Base-by-base conservation (phyloP, 92 coral and sea anemone species). In the Micromussa lordhowensis region DNA sequence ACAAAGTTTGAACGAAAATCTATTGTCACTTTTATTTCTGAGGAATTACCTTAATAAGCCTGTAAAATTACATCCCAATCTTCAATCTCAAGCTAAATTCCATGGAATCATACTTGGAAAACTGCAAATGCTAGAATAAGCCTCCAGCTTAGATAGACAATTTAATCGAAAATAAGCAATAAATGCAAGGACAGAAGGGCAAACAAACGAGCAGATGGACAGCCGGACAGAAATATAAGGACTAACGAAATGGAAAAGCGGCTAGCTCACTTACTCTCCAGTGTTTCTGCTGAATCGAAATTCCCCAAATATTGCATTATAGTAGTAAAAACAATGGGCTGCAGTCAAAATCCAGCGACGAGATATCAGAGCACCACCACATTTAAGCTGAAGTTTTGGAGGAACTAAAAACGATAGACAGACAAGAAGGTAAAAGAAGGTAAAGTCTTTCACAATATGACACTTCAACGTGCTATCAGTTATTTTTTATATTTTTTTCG, bases 351-450 rank as follows among this genome's bases (percentile, higher is more conserved):
- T 85, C 94, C 96, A 93, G 53, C 44, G 76, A 7, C 22, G 76
- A 19, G 78, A 49, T 35, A 94, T 89, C 84, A 94, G 77, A 9
- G 94, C 92, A 30, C 94, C 95, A 24, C 96, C 96, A 82, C 96
- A 91, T 22, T 7, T 3, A 79, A 86, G 82, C 53, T 5, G 18
- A 5, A 26, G 17, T 0, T 70, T 61, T 15, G n/a, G 68, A 24
- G 68, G 29, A 61, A 22, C 93, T 86, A 29, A 75, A n/a, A 51
- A 35, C 29, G 5, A 55, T 2, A 35, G 10, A 26, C 2, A 72
- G 18, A 36, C 16, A 73, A 73, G 3, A 31, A 0, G 1, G 13
- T 10, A 26, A 1, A 34, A 34, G 5, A 72, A 8, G 12, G 36
- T 28, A 12, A 10, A 69, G 0, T 69, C 29, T 0, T 69, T 26